Base-by-base conservation (phyloP, 1,140 invertebrate genomes). In the Tetramorium parvispinum region DNA sequence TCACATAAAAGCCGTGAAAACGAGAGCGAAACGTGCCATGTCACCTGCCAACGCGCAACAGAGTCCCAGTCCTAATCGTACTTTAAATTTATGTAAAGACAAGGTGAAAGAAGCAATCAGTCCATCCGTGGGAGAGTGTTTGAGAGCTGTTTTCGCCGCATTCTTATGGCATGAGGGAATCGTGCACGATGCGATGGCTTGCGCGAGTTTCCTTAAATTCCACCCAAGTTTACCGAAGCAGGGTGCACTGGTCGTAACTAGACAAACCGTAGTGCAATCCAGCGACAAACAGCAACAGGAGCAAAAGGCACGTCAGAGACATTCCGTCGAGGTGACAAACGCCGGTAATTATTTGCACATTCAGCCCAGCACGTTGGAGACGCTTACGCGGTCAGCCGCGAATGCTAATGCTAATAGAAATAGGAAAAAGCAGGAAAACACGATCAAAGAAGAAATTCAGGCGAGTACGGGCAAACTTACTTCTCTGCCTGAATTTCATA, bases 131-230 rank as follows among this genome's bases (percentile, higher is more conserved):
- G 98, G 98, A 0, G 98, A 99, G 94, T 98, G 98, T 91, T 95
- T 99, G 5, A 96, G 99, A 7, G 98, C 98, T 0, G 98, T 99
- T 0, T 99, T 99, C 95, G 98, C 99, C 0, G 98, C 99, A 0
- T 97, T 99, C 91, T 94, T 99, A 1, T 99, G 99, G 99, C 99
- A 99, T 94, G 98, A 99, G 96, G 98, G 98, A 1, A 97, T 99
- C 59, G 98, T 99, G 0, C 98, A 99, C 93, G 99, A 99, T 94
- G 98, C 98, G 6, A 99, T 99, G 97, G 98, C 99, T 0, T 99
- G 98, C 93, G 98, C 99, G 0, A 98, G 98, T 5, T 99, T 98
- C 93, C 95, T 99, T 0, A 99, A 99, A 95, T 99, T 99, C 93
- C 98, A 99, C 94, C 98, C 98, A 7, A 97, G 97, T 24, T 94